Base-by-base conservation (phyloP, 2,797 vertebrate genomes). In the Linurgus olivaceus region DNA sequence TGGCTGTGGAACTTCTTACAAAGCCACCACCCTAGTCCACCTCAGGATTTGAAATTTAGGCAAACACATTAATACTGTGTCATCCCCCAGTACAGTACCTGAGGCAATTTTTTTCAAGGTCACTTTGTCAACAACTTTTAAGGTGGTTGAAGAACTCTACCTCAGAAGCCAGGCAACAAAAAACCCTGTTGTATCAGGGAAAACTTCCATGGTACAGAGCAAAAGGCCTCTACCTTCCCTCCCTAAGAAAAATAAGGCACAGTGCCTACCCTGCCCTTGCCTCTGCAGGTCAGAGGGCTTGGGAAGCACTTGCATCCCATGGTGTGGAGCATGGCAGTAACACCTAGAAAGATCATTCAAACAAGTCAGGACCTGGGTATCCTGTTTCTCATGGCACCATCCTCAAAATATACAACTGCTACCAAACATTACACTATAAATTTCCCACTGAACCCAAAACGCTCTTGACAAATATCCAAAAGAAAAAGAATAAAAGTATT, bases 401-500 rank as follows among this genome's bases (percentile, higher is more conserved):
- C 80, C 35, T 83, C 54, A 17, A 67, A 92, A 77, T 17, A 61
- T 2, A 52, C 0, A 11, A 54, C 38, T 28, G 47, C 23, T 87
- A 88, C 81, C 71, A 95, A 91, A 74, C 24, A 76, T 38, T 55
- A 66, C 86, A 77, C 45, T 42, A 51, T 28, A 65, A 79, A 62
- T 72, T 91, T 88, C 38, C 84, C 68, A 89, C 28, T 77, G 54
- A 85, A 76, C 31, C 44, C 18, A 92, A 74, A 57, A 87, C 1
- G 1, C 3, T 1, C 75, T 55, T 91, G 68, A 83, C 68, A 88
- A 92, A 94, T 42, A 92, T 44, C 29, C 31, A 76, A 45, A 88
- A 79, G 40, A 75, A 90, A 62, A 78, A 85, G 11, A 90, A 94
- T 59, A 57, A 86, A 90, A 87, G 87, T 87, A 93, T 85, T 92